Conservation (phyloP, 2,888 invertebrate genomes). For the Tolmerus cingulatus region DNA sequence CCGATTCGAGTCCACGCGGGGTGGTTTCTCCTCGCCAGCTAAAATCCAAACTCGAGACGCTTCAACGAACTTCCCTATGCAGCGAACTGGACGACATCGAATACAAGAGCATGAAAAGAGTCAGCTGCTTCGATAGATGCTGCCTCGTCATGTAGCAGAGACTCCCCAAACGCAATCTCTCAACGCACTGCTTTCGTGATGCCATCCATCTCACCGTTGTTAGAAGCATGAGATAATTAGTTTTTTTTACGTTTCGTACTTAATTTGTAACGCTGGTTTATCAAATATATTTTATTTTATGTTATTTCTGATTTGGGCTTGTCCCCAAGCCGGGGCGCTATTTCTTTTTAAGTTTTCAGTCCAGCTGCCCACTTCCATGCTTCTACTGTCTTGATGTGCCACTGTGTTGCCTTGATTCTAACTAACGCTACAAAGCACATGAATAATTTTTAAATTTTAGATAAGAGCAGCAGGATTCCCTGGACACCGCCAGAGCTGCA, state of each 20-base stretch:
- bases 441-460: slow-evolving; percentile 33
- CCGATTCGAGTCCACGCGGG: slow-evolving; percentile 51
- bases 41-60: slow-evolving; percentile 68
- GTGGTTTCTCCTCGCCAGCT: slow-evolving; percentile 72
- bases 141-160: slow-evolving; percentile 50
- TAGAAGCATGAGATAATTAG: neutral
- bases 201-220: neutral
- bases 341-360: neutral
- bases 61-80: slow-evolving; percentile 55
- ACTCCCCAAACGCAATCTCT: slow-evolving; percentile 6
- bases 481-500: slow-evolving; percentile 53
- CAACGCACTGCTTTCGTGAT: neutral
- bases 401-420: neutral
- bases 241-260: slow-evolving; percentile 8
- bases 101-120: slow-evolving; percentile 39
- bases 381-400: slow-evolving; percentile 10
- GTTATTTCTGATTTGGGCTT: neutral
- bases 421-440: neutral
- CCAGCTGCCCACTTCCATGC: neutral
- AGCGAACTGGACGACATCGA: slow-evolving; percentile 49
- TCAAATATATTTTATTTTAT: slow-evolving; percentile 14
- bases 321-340: neutral
- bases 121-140: slow-evolving; percentile 51
- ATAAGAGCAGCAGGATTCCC: slow-evolving; percentile 45
- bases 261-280: slow-evolving; percentile 16